Evolutionary conservation across 2,113 vertebrate genomes (phyloP).

Genomic region (Solea senegalensis): DNA sequence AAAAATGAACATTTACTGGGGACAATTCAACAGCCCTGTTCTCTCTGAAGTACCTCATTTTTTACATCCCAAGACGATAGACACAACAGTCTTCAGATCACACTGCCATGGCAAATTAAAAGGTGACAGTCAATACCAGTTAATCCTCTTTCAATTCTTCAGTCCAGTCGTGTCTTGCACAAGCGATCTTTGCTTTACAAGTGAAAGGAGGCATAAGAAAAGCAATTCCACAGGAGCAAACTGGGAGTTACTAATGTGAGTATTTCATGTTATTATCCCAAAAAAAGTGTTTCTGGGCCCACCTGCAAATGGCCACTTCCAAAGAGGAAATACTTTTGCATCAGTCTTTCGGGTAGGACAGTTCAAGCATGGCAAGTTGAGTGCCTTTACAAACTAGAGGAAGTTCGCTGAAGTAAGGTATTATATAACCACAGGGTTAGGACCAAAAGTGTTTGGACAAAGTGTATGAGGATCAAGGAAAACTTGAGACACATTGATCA

Average conservation of each 20-base stretch:
- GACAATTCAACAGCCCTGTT: slow-evolving; percentile 65
- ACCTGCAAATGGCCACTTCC: slow-evolving; percentile 45
- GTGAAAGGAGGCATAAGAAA: slow-evolving; percentile 64
- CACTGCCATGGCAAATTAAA: slow-evolving; percentile 60
- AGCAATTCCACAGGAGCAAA: slow-evolving; percentile 70
- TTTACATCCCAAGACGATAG: slow-evolving; percentile 65
- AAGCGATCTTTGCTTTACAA: slow-evolving; percentile 54
- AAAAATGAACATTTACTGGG: slow-evolving; percentile 67
- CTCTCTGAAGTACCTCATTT: slow-evolving; percentile 68
- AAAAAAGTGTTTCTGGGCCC: slow-evolving; percentile 58
- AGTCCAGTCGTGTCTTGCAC: slow-evolving; percentile 50
- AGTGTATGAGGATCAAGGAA: slow-evolving; percentile 28
- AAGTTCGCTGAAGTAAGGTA: slow-evolving; percentile 52
- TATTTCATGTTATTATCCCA: slow-evolving; percentile 53
- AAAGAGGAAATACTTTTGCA: slow-evolving; percentile 63
- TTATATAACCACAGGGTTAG: slow-evolving; percentile 68
- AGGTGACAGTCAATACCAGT: slow-evolving; percentile 43
- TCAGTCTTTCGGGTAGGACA: slow-evolving; percentile 65
- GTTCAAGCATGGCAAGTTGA: slow-evolving; percentile 64
- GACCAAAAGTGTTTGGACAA: slow-evolving; percentile 57
- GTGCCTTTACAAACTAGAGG: slow-evolving; percentile 65
- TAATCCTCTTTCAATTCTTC: slow-evolving; percentile 56
- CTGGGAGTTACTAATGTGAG: slow-evolving; percentile 49
- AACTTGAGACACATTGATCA: slow-evolving; percentile 43
- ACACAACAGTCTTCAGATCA: slow-evolving; percentile 54